These are phyloP conservation scores for Watsonalla binaria DNA, from an alignment of 2,888 invertebrate species.

Conservation along the genomic window DNA sequence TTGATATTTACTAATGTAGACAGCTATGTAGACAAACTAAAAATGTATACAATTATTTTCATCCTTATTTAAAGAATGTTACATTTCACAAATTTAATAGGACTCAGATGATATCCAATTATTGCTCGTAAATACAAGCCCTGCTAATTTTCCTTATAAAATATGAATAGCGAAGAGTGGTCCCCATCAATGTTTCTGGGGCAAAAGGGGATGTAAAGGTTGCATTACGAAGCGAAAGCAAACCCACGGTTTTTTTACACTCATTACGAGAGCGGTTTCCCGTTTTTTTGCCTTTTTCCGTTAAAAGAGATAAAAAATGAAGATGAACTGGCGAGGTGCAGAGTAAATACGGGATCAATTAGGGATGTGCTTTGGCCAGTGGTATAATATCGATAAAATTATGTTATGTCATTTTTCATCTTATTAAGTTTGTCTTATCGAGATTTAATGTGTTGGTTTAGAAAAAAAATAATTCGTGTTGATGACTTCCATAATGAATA, in stretches of 20 bases:
- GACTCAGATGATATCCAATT: no score
- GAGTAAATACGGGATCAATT: constrained; percentile 70
- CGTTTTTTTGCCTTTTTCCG: constrained; percentile 71
- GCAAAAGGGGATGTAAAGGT: constrained; percentile 32
- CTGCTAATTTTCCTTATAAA: not conserved
- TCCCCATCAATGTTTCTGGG: constrained; percentile 27
- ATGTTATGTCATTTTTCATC: no score
- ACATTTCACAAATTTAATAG: no score
- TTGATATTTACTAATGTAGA: no score
- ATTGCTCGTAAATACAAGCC: no score
- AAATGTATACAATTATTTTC: no score
- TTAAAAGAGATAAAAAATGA: constrained; percentile 76
- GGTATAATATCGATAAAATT: constrained; percentile 3
- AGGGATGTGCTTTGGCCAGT: constrained; percentile 30
- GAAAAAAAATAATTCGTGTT: no score
- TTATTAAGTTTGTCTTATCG: no score
- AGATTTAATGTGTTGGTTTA: no score
- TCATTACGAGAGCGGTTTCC: constrained; percentile 74
- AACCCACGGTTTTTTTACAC: constrained; percentile 67
- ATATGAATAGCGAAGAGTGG: constrained; percentile 6
- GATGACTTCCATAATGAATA: no score
- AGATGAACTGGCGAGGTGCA: constrained; percentile 77
- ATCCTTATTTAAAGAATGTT: no score
- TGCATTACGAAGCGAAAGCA: constrained; percentile 45
- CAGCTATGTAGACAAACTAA: no score